phyloP scores from a whole-genome alignment of 2,888 invertebrate genomes.

The Alloscopus bannaensis region DNA sequence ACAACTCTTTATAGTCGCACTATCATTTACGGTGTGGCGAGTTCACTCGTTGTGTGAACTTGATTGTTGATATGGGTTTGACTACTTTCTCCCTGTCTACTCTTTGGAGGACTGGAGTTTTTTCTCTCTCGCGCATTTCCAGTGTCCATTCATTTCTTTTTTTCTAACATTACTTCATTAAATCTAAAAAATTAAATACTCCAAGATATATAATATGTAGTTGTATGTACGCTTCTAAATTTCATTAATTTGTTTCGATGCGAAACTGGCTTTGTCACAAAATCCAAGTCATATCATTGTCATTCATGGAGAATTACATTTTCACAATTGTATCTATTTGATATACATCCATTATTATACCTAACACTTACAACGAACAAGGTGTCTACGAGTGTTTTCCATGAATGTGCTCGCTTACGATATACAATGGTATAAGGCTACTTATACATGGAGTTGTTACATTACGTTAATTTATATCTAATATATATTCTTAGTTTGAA shows the following conservation, averaged over 20 bases:
- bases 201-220: not conserved
- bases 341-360: too few species aligned
- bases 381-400: too few species aligned
- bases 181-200: not conserved
- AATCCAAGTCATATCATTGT: not conserved
- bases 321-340: too few species aligned
- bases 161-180: not conserved
- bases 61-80: slow-evolving; percentile 59
- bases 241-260: not conserved
- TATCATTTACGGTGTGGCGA: not conserved
- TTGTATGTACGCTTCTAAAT: not conserved
- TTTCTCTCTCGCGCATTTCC: not conserved
- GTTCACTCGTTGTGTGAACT: slow-evolving; percentile 2
- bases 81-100: slow-evolving; percentile 38
- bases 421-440: too few species aligned
- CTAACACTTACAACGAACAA: too few species aligned
- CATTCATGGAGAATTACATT: not conserved
- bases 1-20: not conserved
- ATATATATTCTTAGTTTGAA: too few species aligned
- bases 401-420: too few species aligned
- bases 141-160: not conserved
- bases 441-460: too few species aligned
- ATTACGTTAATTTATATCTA: too few species aligned
- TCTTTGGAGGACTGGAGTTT: not conserved
- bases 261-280: not conserved